These are phyloP conservation scores for Gymnocypris eckloni DNA, from an alignment of 2,797 vertebrate genomes.

Conservation along the genomic window DNA sequence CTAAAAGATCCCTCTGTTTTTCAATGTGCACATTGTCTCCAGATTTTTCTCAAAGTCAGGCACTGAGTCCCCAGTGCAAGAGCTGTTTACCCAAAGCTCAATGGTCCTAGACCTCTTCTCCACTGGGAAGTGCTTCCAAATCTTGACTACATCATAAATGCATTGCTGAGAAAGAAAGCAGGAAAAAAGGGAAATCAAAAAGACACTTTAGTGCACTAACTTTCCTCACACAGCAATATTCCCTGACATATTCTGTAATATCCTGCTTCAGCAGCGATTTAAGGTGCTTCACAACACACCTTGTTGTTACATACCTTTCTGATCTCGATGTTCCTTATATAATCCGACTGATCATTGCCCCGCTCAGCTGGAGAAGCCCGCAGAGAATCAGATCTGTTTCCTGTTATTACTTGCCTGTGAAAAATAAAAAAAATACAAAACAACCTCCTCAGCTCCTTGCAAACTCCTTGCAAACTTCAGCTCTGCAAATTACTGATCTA, in stretches of 20 bases:
- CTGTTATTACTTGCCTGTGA: conserved; percentile 47
- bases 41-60: conserved; percentile 58
- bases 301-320: neutral
- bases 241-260: conserved; percentile 51
- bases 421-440: conserved; percentile 23
- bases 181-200: conserved; percentile 12
- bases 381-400: conserved; percentile 10
- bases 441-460: neutral
- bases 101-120: conserved; percentile 37
- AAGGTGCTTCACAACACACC: conserved; percentile 8
- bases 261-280: conserved; percentile 11
- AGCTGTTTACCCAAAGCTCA: conserved; percentile 59
- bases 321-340: conserved; percentile 14
- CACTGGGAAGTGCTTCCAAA: conserved; percentile 13
- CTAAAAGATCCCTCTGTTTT: conserved; percentile 52
- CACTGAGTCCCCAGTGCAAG: conserved; percentile 49
- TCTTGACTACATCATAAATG: conserved; percentile 50
- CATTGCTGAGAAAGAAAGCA: conserved; percentile 7
- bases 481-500: conserved; percentile 17
- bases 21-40: conserved; percentile 68
- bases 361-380: neutral
- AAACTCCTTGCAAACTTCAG: neutral
- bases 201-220: neutral
- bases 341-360: neutral
- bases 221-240: conserved; percentile 12